Conservation (phyloP, 2,113 vertebrate species). For the Microtus richardsoni region DNA sequence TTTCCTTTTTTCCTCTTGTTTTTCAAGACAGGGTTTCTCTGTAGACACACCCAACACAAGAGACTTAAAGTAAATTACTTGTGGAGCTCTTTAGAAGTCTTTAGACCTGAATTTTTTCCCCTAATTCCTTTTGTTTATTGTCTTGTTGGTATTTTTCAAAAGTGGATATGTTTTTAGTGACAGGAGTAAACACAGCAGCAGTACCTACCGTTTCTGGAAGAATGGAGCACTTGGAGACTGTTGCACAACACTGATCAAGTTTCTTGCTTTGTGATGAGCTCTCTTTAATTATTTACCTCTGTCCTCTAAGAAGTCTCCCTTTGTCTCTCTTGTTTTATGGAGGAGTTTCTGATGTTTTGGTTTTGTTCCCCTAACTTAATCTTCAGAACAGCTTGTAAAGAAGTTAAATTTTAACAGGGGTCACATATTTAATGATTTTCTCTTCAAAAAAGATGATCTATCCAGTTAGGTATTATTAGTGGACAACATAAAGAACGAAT, state of each 20-base stretch:
- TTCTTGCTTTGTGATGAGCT: slow-evolving; percentile 59
- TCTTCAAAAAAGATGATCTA: not conserved
- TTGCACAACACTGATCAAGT: slow-evolving; percentile 19
- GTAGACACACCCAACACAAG: not conserved
- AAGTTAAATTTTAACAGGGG: slow-evolving; percentile 39
- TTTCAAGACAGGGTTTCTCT: too few relatives aligned
- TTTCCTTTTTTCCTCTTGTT: too few relatives aligned
- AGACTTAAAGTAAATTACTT: slow-evolving; percentile 43
- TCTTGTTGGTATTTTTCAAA: slow-evolving; percentile 42
- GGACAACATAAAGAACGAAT: slow-evolving; percentile 22
- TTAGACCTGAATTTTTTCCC: slow-evolving; percentile 2
- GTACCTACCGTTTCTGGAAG: not conserved
- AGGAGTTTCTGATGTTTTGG: not conserved
- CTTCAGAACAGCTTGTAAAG: slow-evolving; percentile 44
- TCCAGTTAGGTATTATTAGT: slow-evolving; percentile 50
- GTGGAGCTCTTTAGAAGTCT: not conserved
- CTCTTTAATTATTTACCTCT: slow-evolving; percentile 74
- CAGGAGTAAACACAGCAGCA: not conserved
- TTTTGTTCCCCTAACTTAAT: slow-evolving; percentile 53
- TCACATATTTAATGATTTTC: slow-evolving; percentile 41
- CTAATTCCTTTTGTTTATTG: slow-evolving; percentile 10
- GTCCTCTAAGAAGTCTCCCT: slow-evolving; percentile 53
- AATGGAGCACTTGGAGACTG: not conserved
- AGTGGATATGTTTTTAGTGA: not conserved
- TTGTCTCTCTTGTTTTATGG: slow-evolving; percentile 57